Percentiles rank a stretch among this genome's conserved stretches.
Evolutionary conservation across 2,797 vertebrate genomes (phyloP).

Genomic region (Cyprinodon diabolis): DNA sequence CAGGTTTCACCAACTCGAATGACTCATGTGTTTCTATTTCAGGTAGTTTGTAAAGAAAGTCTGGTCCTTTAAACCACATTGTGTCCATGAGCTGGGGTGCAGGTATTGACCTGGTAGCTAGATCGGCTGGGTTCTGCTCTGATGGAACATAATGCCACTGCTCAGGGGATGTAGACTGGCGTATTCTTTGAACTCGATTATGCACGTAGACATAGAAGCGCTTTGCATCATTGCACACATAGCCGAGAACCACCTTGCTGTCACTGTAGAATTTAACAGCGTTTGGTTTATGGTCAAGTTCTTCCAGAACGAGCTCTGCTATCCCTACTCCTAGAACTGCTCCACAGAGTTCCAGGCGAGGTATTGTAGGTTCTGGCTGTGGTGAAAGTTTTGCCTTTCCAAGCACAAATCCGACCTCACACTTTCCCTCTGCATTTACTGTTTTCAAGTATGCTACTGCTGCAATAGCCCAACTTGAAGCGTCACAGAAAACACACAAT

Average conservation of each 20-base stretch:
- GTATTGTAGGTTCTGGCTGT: constrained; percentile 5
- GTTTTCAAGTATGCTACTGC: constrained; percentile 38
- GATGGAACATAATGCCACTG: constrained; percentile 41
- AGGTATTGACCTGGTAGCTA: constrained; percentile 41
- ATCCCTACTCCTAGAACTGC: constrained; percentile 1
- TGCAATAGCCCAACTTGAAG: constrained; percentile 23
- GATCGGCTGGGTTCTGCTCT: constrained; percentile 41
- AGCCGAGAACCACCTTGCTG: constrained; percentile 20
- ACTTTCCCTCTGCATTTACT: neutral
- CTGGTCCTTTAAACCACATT: constrained; percentile 42
- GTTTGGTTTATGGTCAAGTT: neutral
- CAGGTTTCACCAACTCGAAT: constrained; percentile 37
- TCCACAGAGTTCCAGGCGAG: constrained; percentile 1
- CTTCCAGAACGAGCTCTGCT: constrained; percentile 2
- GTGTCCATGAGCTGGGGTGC: constrained; percentile 31
- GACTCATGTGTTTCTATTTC: neutral
- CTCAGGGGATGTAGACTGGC: neutral
- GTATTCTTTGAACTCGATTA: constrained; percentile 7
- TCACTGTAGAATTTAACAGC: neutral
- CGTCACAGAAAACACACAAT: too few relatives aligned
- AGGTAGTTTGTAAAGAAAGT: constrained; percentile 28
- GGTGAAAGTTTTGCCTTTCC: constrained; percentile 3
- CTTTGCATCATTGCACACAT: constrained; percentile 26
- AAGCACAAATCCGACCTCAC: constrained; percentile 6
- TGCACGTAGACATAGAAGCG: constrained; percentile 6